Conservation (phyloP, 1,140 invertebrate species). For the Papilio dardanus region DNA sequence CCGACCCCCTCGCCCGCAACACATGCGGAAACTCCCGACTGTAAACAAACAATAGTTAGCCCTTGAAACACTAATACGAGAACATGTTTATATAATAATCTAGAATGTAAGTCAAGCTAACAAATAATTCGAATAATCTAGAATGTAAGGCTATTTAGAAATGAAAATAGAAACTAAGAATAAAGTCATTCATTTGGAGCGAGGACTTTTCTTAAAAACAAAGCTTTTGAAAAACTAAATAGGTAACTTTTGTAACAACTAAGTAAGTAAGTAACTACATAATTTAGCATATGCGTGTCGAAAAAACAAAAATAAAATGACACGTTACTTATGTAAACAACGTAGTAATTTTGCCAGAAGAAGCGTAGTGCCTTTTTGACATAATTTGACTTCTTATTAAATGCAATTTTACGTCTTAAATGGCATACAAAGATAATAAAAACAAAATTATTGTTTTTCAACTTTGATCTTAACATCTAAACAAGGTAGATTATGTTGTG, state of each 20-base stretch:
- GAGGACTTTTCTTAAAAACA: background rate
- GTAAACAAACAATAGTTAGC: conserved; percentile 27
- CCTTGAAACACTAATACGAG: conserved; percentile 8
- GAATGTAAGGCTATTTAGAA: background rate
- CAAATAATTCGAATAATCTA: background rate
- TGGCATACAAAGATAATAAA: too few species aligned
- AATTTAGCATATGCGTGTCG: background rate
- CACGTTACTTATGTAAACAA: conserved; percentile 11
- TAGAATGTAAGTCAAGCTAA: background rate
- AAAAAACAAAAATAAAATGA: background rate
- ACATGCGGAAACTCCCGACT: conserved; percentile 2
- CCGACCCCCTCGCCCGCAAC: background rate
- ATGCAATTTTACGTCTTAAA: too few species aligned
- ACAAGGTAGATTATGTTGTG: background rate
- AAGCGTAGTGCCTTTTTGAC: background rate
- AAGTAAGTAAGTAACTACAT: too few species aligned
- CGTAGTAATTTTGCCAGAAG: background rate
- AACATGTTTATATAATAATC: conserved; percentile 20
- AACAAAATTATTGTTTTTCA: too few species aligned
- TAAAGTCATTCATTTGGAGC: background rate
- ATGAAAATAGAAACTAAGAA: background rate
- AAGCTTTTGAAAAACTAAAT: too few species aligned
- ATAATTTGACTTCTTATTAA: too few species aligned
- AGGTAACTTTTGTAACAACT: too few species aligned
- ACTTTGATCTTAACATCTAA: background rate